Conservation (phyloP, 2,797 vertebrate genomes). For the Euthynnus affinis region DNA sequence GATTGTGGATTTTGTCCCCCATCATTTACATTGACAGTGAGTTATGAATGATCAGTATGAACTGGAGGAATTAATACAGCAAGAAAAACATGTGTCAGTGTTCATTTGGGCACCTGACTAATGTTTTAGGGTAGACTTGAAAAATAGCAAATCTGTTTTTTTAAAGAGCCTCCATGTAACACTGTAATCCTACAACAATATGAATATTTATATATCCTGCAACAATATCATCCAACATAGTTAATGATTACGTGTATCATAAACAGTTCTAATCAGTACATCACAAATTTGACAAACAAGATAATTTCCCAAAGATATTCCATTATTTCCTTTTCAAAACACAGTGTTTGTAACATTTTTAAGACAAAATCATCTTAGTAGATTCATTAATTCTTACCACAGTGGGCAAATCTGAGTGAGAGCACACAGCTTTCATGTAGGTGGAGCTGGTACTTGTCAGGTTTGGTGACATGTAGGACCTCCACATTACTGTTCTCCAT, state of each 20-base stretch:
- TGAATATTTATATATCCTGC: too few relatives aligned
- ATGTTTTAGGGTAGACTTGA: too few relatives aligned
- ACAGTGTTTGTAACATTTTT: not conserved
- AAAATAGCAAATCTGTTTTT: too few relatives aligned
- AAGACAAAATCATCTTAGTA: not conserved
- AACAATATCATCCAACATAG: not conserved
- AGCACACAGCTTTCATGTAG: constrained; percentile 98
- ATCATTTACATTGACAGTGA: too few relatives aligned
- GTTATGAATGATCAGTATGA: too few relatives aligned
- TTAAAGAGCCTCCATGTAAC: not conserved
- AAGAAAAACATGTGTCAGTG: too few relatives aligned
- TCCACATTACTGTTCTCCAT: constrained; percentile 99
- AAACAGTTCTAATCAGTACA: not conserved
- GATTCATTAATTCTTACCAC: constrained; percentile 85
- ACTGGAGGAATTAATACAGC: too few relatives aligned
- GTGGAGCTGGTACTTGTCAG: constrained; percentile 98
- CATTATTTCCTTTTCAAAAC: not conserved
- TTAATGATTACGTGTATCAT: not conserved
- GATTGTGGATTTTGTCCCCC: too few relatives aligned
- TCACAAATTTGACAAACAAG: constrained; percentile 10
- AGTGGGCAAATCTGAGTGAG: constrained; percentile 96
- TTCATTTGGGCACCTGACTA: too few relatives aligned
- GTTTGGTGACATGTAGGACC: constrained; percentile 95
- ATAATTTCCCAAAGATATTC: not conserved
- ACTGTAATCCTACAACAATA: not conserved